Conservation (phyloP, 1,140 invertebrate genomes). For the Marisa cornuarietis region DNA sequence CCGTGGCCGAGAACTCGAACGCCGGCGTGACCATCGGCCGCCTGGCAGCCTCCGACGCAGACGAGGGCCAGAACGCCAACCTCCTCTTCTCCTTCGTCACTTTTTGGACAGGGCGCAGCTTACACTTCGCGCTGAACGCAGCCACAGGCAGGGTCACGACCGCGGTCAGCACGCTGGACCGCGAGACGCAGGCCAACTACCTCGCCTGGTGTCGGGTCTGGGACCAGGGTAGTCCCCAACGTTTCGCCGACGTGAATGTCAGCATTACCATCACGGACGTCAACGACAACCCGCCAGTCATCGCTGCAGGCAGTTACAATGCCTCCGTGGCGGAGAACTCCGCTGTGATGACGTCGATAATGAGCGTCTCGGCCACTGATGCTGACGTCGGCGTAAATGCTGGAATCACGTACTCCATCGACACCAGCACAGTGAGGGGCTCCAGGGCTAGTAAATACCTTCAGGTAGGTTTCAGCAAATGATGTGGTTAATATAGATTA, state of each 20-base stretch:
- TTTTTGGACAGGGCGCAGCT: conserved; percentile 26
- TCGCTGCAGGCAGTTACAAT: conserved; percentile 64
- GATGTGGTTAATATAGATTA: neutral
- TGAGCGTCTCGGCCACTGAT: conserved; percentile 76
- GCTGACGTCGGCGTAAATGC: conserved; percentile 51
- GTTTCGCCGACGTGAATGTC: conserved; percentile 37
- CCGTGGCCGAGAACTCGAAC: conserved; percentile 42
- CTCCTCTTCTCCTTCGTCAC: conserved; percentile 33
- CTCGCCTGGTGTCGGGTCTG: conserved; percentile 32
- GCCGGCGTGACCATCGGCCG: conserved; percentile 26
- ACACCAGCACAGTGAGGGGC: conserved; percentile 71
- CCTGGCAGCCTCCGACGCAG: conserved; percentile 42
- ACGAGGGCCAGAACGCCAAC: conserved; percentile 40
- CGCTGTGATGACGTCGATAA: conserved; percentile 82
- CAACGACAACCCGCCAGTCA: conserved; percentile 64
- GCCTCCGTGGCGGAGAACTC: conserved; percentile 87
- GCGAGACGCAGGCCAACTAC: conserved; percentile 41
- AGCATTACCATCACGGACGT: conserved; percentile 50
- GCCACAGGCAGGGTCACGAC: conserved; percentile 34
- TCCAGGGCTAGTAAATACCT: conserved; percentile 64
- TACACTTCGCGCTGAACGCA: conserved; percentile 36
- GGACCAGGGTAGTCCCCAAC: conserved; percentile 38
- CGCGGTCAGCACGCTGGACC: conserved; percentile 34
- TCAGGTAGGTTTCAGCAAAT: conserved; percentile 75
- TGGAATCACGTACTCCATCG: conserved; percentile 78